These are phyloP conservation scores for Protonemura montana DNA, from an alignment of 2,888 invertebrate species.

Conservation along the genomic window DNA sequence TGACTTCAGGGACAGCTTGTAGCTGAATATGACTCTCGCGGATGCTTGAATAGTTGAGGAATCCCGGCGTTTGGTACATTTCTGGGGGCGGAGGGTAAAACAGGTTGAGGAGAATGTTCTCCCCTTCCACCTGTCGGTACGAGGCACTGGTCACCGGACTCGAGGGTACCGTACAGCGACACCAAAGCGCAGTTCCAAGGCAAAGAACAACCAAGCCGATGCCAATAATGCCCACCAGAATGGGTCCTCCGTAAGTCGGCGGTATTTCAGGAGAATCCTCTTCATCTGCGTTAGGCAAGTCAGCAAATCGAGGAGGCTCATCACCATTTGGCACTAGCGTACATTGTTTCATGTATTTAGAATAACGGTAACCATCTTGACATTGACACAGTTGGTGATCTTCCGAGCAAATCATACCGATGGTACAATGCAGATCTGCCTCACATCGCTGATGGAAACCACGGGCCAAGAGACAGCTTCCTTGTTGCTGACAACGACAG, in stretches of 20 bases:
- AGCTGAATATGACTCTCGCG: not conserved
- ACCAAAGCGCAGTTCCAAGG: constrained; percentile 40
- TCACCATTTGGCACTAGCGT: not conserved
- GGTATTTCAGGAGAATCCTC: constrained; percentile 44
- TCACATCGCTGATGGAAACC: constrained; percentile 38
- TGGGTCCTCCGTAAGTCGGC: constrained; percentile 44
- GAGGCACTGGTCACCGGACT: not conserved
- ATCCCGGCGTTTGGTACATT: constrained; percentile 44
- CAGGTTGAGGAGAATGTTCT: constrained; percentile 44
- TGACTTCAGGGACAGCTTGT: not conserved
- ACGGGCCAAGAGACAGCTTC: constrained; percentile 38
- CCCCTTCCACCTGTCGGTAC: constrained; percentile 2
- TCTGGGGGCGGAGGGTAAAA: constrained; percentile 43
- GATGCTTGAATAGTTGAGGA: constrained; percentile 29
- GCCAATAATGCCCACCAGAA: constrained; percentile 43
- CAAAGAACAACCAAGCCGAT: constrained; percentile 41
- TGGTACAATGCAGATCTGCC: constrained; percentile 1
- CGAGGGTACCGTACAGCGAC: constrained; percentile 39
- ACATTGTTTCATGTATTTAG: constrained; percentile 28
- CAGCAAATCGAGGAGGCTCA: constrained; percentile 42
- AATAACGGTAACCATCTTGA: constrained; percentile 38
- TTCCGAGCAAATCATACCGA: constrained; percentile 24
- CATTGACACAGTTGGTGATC: constrained; percentile 40
- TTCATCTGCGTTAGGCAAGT: constrained; percentile 42
- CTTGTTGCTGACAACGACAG: constrained; percentile 36